These are phyloP conservation scores for Sinhomidia bicolor DNA, from an alignment of 2,888 invertebrate genomes.

Conservation along the genomic window DNA sequence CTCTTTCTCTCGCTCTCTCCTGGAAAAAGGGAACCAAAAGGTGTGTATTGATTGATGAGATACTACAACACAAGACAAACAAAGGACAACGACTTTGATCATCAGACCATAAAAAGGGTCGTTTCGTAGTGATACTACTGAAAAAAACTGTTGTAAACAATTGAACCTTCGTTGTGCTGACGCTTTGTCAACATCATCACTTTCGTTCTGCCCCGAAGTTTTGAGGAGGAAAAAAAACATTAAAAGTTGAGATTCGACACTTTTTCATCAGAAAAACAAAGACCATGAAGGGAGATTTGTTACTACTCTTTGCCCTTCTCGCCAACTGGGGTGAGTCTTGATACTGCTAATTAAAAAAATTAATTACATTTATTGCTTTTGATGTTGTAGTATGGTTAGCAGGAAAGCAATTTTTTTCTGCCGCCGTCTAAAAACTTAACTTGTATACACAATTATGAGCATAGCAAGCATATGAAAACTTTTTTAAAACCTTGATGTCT, in stretches of 20 bases:
- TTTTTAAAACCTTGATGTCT: too few relatives aligned
- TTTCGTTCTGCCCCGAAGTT: slow-evolving; percentile 4
- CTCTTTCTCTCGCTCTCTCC: slow-evolving; percentile 20
- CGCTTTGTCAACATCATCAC: slow-evolving; percentile 22
- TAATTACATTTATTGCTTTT: not conserved
- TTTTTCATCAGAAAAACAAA: slow-evolving; percentile 13
- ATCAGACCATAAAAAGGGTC: slow-evolving; percentile 36
- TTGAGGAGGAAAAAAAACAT: not conserved
- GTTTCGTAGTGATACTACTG: slow-evolving; percentile 21
- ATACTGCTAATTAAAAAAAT: not conserved
- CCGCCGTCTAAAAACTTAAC: too few relatives aligned
- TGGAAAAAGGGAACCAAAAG: slow-evolving; percentile 12
- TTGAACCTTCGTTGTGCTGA: not conserved
- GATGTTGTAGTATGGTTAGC: not conserved
- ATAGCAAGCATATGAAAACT: too few relatives aligned
- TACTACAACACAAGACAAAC: slow-evolving; percentile 39
- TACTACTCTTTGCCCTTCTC: slow-evolving; percentile 64
- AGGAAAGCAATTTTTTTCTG: not conserved
- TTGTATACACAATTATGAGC: too few relatives aligned
- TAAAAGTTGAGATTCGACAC: slow-evolving; percentile 28
- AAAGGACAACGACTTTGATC: slow-evolving; percentile 63
- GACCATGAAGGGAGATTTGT: slow-evolving; percentile 60
- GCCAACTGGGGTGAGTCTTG: slow-evolving; percentile 65
- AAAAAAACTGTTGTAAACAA: not conserved
- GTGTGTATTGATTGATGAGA: slow-evolving; percentile 51